Conservation (phyloP, 2,113 vertebrate genomes). For the Urocynchramus pylzowi region DNA sequence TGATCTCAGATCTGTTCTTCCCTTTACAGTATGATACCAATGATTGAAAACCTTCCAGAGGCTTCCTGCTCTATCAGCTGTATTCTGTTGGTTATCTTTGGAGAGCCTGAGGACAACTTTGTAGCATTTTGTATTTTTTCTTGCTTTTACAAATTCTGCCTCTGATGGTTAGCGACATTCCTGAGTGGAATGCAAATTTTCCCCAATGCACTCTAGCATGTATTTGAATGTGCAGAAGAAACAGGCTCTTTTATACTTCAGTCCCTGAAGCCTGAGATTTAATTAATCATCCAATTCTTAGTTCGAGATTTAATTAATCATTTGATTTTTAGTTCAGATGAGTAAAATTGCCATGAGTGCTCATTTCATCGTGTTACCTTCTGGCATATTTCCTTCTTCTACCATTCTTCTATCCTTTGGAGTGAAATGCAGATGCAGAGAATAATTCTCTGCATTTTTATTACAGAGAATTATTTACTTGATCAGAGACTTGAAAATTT, state of each 20-base stretch:
- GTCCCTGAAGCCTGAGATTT: not conserved
- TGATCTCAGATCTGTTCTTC: not conserved
- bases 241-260: not conserved
- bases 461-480: conserved; percentile 9
- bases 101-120: not conserved
- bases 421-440: not conserved
- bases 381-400: not conserved
- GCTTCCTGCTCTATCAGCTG: not conserved
- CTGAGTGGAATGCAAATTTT: not conserved
- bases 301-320: not conserved
- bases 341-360: not conserved
- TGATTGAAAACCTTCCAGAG: not conserved
- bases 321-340: not conserved
- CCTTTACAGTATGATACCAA: not conserved
- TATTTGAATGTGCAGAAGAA: not conserved
- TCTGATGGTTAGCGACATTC: not conserved
- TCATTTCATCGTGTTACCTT: not conserved
- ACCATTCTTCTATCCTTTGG: not conserved
- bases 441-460: not conserved
- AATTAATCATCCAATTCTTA: not conserved
- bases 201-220: not conserved
- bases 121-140: not conserved
- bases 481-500: not conserved
- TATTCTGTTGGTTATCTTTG: not conserved
- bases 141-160: not conserved